Evolutionary conservation across 2,113 vertebrate species (phyloP), one percentile per base, ranked within the genome.

Genomic region (Oreocharis arfaki): DNA sequence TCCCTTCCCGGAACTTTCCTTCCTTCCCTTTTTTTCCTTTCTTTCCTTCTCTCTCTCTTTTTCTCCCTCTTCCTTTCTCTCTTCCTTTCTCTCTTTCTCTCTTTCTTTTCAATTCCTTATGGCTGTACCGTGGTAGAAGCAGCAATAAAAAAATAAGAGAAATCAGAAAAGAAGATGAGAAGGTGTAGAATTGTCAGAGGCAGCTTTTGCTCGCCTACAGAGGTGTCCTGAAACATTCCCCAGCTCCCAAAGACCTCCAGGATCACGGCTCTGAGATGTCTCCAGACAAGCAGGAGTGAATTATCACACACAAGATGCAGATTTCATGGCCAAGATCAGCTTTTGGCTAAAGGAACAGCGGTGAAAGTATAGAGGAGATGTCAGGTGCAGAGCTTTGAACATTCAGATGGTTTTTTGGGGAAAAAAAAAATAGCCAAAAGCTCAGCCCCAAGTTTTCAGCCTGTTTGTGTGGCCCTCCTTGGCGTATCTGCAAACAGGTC

Each of bases 331-430:
- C 47, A 33, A 30, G 13, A 16, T 74, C 10, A 59, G 49, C 22
- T 82, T 53, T 79, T 52, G 50, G 61, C 63, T 52, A 33, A 61
- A 56, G 63, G 65, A 85, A 87, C 14, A 23, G 27, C 2, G 33
- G 24, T 44, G n/a, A 57, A 30, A 57, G 73, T 6, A 7, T 0
- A 33, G 70, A 73, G n/a, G 53, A 83, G 85, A 64, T 9, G 16
- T 20, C 68, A 59, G 9, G 12, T 35, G 77, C 46, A n/a, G 46
- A 79, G 33, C 57, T 69, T 57, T 56, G 57, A 57, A 46, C 1
- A 0, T 37, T 50, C n/a, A 33, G 37, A 12, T 1, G 15, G 57
- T 1, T 2, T 1, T 6, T 10, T 41, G 7, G 1, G 7, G 7
- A 7, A n/a, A 17, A 7, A 30, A 39, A 27, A 33, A 5, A 10